Percentiles rank a stretch among this genome's conserved stretches.
Conservation (phyloP, 1,140 invertebrate genomes). For the Himalopsyche phryganea region DNA sequence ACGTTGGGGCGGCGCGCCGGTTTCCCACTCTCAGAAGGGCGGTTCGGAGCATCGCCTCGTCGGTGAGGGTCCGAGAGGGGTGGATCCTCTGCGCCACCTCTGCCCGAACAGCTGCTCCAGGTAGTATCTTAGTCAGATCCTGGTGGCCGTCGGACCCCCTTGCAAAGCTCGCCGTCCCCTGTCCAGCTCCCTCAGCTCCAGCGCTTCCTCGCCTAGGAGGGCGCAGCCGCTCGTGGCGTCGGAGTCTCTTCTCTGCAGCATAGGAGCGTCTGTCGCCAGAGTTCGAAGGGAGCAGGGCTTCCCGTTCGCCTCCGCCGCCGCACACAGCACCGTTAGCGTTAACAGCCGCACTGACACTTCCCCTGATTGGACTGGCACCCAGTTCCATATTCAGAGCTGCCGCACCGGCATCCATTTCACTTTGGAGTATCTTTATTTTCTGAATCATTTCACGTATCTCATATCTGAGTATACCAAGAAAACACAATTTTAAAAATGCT, state of each 20-base stretch:
- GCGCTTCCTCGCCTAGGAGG: constrained; percentile 54
- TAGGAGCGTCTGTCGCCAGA: constrained; percentile 47
- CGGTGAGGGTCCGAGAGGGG: constrained; percentile 42
- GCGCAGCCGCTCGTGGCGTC: constrained; percentile 65
- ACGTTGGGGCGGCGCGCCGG: constrained; percentile 28
- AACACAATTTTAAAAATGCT: constrained; percentile 85
- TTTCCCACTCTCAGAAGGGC: constrained; percentile 40
- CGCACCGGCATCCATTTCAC: constrained; percentile 49
- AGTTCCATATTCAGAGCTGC: constrained; percentile 37
- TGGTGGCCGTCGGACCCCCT: constrained; percentile 54
- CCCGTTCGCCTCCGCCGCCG: constrained; percentile 37
- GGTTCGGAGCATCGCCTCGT: constrained; percentile 37
- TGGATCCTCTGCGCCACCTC: constrained; percentile 55
- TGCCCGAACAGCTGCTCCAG: constrained; percentile 58
- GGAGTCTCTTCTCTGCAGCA: constrained; percentile 58
- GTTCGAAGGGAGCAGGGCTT: constrained; percentile 51
- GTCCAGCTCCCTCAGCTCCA: constrained; percentile 62
- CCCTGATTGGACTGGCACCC: constrained; percentile 50
- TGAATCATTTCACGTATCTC: constrained; percentile 88
- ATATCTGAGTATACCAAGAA: constrained; percentile 80
- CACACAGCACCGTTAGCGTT: constrained; percentile 49
- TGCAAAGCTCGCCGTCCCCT: constrained; percentile 53
- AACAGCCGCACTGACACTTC: constrained; percentile 46
- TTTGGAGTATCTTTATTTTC: constrained; percentile 69
- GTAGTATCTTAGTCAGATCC: constrained; percentile 63